A percentile compares a stretch with the other conserved stretches of the same genome.
phyloP scores from a whole-genome alignment of 1,140 invertebrate genomes.

The Acromyrmex echinatior region DNA sequence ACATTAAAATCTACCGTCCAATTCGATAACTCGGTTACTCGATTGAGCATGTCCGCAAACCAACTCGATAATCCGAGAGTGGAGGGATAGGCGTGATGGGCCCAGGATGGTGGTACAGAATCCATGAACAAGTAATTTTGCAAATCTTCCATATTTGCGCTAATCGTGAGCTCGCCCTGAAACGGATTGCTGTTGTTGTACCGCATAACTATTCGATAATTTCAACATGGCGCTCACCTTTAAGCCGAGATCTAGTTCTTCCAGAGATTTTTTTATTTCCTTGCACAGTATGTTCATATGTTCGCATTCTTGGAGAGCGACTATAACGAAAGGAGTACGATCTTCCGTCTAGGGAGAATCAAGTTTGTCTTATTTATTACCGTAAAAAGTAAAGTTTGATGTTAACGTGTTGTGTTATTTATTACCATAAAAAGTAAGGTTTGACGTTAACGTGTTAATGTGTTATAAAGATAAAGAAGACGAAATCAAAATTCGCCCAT shows the following conservation, averaged over 20 bases:
- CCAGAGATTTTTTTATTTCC: constrained; percentile 93
- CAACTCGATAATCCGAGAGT: constrained; percentile 93
- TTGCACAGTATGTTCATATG: constrained; percentile 95
- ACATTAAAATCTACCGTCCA: constrained; percentile 94
- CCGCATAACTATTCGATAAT: background rate
- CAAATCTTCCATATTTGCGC: constrained; percentile 96
- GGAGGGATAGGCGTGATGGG: constrained; percentile 95
- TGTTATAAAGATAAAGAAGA: background rate
- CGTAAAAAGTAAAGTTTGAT: constrained; percentile 1
- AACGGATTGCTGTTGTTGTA: background rate
- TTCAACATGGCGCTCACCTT: constrained; percentile 89
- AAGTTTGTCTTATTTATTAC: background rate
- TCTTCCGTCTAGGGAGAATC: constrained; percentile 90
- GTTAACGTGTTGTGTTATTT: background rate
- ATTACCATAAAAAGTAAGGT: background rate
- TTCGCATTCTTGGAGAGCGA: constrained; percentile 98
- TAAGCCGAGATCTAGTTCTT: constrained; percentile 94
- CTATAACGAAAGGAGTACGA: constrained; percentile 96
- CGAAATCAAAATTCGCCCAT: background rate
- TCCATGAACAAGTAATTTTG: constrained; percentile 94
- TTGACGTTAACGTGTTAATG: background rate
- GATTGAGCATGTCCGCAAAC: constrained; percentile 94
- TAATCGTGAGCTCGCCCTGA: constrained; percentile 97
- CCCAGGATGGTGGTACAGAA: constrained; percentile 94
- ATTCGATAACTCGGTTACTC: constrained; percentile 92